Evolutionary conservation across 2,113 vertebrate species (phyloP).

Genomic region (Mirounga angustirostris): DNA sequence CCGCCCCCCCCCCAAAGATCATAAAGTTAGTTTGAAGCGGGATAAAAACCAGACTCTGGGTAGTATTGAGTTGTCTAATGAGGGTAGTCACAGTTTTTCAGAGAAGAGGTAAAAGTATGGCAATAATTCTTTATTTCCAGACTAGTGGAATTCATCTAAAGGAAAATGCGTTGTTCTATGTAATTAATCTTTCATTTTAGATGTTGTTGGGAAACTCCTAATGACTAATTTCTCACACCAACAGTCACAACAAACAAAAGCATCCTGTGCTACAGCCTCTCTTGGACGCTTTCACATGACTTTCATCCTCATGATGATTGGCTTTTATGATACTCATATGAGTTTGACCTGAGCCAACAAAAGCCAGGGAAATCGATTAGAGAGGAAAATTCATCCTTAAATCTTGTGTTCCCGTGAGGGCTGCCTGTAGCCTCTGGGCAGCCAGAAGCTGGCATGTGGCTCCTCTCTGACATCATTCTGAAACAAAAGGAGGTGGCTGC

Average conservation of each 20-base stretch:
- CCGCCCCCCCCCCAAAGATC: background rate
- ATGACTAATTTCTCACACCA: slow-evolving; percentile 30
- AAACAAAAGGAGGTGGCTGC: slow-evolving; percentile 58
- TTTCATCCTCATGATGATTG: slow-evolving; percentile 20
- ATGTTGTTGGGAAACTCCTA: background rate
- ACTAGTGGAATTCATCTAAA: background rate
- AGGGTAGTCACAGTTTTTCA: background rate
- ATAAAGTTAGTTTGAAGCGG: slow-evolving; percentile 17
- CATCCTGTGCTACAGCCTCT: background rate
- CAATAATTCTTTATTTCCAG: background rate
- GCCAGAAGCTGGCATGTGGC: background rate
- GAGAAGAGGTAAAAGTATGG: background rate
- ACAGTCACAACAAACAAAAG: background rate
- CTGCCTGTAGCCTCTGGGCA: slow-evolving; percentile 28
- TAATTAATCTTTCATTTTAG: slow-evolving; percentile 51
- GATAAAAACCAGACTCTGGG: background rate
- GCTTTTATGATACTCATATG: slow-evolving; percentile 62
- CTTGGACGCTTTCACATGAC: background rate
- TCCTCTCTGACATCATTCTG: slow-evolving; percentile 52
- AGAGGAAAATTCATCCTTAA: slow-evolving; percentile 69
- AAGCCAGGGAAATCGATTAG: slow-evolving; percentile 59
- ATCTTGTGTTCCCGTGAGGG: slow-evolving; percentile 1
- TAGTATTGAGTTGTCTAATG: background rate
- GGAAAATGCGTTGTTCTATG: background rate
- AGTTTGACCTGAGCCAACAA: slow-evolving; percentile 63